Evolutionary conservation across 2,113 vertebrate genomes (phyloP).

Genomic region (Gobio gobio): DNA sequence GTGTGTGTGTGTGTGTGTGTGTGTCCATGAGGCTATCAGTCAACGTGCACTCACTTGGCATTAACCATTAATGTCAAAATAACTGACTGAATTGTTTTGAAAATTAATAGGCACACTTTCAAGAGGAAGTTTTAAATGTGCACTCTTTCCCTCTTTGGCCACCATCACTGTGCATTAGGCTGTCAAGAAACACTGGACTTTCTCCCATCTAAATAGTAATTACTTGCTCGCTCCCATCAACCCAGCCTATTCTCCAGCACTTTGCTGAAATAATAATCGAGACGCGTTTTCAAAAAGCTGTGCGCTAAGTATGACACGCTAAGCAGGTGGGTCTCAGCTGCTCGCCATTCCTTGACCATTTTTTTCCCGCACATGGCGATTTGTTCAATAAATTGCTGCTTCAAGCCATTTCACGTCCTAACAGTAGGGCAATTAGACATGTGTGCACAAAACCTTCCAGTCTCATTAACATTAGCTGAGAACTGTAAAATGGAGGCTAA

Average conservation of each 20-base stretch:
- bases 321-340: conserved; percentile 65
- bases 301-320: conserved; percentile 64
- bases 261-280: conserved; percentile 48
- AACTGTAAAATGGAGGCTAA: conserved; percentile 60
- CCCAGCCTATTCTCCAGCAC: conserved; percentile 7
- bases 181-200: conserved; percentile 28
- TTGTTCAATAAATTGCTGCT: conserved; percentile 72
- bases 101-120: conserved; percentile 39
- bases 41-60: conserved; percentile 14
- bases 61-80: conserved; percentile 44
- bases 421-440: conserved; percentile 72
- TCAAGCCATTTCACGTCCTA: conserved; percentile 63
- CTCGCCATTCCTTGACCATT: conserved; percentile 67
- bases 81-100: conserved; percentile 39
- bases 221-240: conserved; percentile 35
- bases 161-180: conserved; percentile 23
- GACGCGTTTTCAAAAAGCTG: conserved; percentile 64
- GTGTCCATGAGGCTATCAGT: neutral
- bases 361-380: conserved; percentile 65
- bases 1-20: too few species aligned
- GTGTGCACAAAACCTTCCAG: conserved; percentile 67
- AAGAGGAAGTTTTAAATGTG: conserved; percentile 24
- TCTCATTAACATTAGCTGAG: conserved; percentile 72
- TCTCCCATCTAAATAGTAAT: conserved; percentile 31
- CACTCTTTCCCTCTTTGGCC: conserved; percentile 16